Percentiles rank a stretch among this genome's conserved stretches.
These are phyloP conservation scores for Conchocele bisecta DNA, from an alignment of 2,888 invertebrate genomes.

Conservation along the genomic window DNA sequence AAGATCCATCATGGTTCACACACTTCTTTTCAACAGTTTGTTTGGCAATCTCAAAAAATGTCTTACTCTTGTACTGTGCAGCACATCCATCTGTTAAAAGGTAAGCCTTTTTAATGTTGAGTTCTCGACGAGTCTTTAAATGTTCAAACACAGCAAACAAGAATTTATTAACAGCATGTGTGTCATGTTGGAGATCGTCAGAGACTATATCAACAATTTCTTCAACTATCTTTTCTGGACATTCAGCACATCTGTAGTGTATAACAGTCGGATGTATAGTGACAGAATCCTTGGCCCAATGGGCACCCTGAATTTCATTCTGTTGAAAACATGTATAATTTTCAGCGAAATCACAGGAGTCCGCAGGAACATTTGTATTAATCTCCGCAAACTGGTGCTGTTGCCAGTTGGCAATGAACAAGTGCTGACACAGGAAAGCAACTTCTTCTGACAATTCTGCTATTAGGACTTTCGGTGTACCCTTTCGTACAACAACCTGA, in stretches of 20 bases:
- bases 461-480: conserved; percentile 9
- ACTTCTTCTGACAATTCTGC: conserved; percentile 17
- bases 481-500: conserved; percentile 9
- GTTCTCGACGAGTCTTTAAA: conserved; percentile 2
- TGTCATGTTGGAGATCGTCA: conserved; percentile 43
- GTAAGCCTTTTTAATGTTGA: conserved; percentile 18
- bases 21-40: conserved; percentile 2
- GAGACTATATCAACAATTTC: conserved; percentile 36
- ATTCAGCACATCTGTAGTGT: conserved; percentile 25
- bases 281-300: conserved; percentile 48
- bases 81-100: conserved; percentile 47
- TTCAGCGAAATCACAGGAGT: conserved; percentile 42
- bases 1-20: neutral
- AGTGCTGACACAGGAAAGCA: conserved; percentile 21
- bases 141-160: conserved; percentile 1
- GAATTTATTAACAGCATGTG: conserved; percentile 35
- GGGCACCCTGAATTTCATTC: conserved; percentile 50
- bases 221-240: conserved; percentile 22
- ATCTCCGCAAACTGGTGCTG: conserved; percentile 26
- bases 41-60: conserved; percentile 32
- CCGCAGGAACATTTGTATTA: conserved; percentile 10
- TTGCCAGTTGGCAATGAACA: conserved; percentile 45
- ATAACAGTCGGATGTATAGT: conserved; percentile 41
- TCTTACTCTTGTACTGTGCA: conserved; percentile 30
- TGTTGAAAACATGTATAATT: conserved; percentile 42